These are phyloP conservation scores for Abrostola triplasia DNA, from an alignment of 2,888 invertebrate genomes.

Conservation along the genomic window DNA sequence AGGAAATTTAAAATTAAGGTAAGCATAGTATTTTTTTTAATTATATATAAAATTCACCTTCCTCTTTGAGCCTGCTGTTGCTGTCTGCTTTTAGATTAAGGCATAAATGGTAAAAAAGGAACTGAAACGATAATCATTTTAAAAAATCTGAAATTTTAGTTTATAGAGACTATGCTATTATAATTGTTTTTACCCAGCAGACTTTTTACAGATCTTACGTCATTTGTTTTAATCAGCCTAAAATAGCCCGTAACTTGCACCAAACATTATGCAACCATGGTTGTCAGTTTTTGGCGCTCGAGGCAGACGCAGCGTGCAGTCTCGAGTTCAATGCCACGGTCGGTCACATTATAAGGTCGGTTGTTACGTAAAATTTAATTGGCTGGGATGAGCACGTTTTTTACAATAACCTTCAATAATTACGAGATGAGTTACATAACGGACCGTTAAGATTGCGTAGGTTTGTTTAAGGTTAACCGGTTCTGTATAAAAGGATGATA, in stretches of 20 bases:
- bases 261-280: slow-evolving; percentile 48
- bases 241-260: slow-evolving; percentile 8
- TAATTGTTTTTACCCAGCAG: too few relatives aligned
- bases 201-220: neutral
- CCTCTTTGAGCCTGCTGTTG: too few relatives aligned
- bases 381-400: slow-evolving; percentile 50
- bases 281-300: slow-evolving; percentile 61
- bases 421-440: slow-evolving; percentile 38
- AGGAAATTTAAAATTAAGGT: too few relatives aligned
- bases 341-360: slow-evolving; percentile 62
- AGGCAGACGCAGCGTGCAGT: slow-evolving; percentile 51
- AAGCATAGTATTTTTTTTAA: too few relatives aligned
- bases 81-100: too few relatives aligned
- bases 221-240: neutral
- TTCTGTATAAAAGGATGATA: slow-evolving; percentile 7
- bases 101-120: too few relatives aligned
- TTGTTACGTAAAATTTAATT: slow-evolving; percentile 56
- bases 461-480: slow-evolving; percentile 24
- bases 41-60: too few relatives aligned
- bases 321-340: slow-evolving; percentile 76
- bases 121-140: too few relatives aligned
- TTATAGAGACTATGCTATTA: too few relatives aligned
- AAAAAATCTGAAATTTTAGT: too few relatives aligned
- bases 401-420: slow-evolving; percentile 31
- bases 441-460: slow-evolving; percentile 30